phyloP scores from a whole-genome alignment of 2,888 invertebrate genomes.

The Villa cingulata region DNA sequence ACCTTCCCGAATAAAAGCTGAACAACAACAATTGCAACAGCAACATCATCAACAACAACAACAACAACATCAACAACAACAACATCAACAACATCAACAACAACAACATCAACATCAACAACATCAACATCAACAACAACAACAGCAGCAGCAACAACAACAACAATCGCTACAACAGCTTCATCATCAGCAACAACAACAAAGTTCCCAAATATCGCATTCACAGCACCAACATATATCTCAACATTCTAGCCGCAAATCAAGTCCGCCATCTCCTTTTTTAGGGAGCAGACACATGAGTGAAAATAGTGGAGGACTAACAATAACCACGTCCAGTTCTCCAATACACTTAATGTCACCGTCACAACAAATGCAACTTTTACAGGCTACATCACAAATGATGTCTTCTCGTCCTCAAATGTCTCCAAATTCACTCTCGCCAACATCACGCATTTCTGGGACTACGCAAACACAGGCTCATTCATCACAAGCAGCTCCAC shows the following conservation, averaged over 20 bases:
- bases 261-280: constrained; percentile 15
- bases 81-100: constrained; percentile 24
- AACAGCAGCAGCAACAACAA: constrained; percentile 20
- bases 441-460: constrained; percentile 22
- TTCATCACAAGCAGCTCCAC: constrained; percentile 23
- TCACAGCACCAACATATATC: constrained; percentile 31
- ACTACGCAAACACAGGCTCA: constrained; percentile 15
- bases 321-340: constrained; percentile 17
- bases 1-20: constrained; percentile 37
- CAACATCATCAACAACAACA: constrained; percentile 31
- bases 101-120: constrained; percentile 30
- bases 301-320: constrained; percentile 19
- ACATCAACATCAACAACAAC: constrained; percentile 17
- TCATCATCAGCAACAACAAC: constrained; percentile 26
- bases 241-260: constrained; percentile 16
- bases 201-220: constrained; percentile 29
- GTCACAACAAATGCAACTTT: constrained; percentile 32
- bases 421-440: constrained; percentile 25
- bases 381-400: constrained; percentile 23
- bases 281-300: constrained; percentile 17
- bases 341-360: constrained; percentile 30
- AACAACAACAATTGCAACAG: constrained; percentile 28
- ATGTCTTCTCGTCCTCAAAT: constrained; percentile 24
- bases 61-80: constrained; percentile 26
- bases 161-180: constrained; percentile 28